These are phyloP conservation scores for Melanogrammus aeglefinus DNA, from an alignment of 2,797 vertebrate genomes.

Conservation along the genomic window DNA sequence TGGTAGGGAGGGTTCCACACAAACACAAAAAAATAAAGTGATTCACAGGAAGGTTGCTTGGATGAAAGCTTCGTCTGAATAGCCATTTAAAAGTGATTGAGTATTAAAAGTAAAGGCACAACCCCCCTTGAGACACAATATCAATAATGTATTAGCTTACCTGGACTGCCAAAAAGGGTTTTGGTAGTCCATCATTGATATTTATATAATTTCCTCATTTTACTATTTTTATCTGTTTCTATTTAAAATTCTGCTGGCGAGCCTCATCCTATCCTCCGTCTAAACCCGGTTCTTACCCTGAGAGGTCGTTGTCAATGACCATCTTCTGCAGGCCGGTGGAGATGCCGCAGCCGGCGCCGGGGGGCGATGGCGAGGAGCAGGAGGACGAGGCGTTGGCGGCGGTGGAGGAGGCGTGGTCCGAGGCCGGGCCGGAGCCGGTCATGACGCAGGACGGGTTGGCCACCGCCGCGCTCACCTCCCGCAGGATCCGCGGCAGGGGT, in stretches of 20 bases:
- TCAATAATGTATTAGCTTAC: not conserved
- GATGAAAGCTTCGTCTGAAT: too few species aligned
- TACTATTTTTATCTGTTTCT: not conserved
- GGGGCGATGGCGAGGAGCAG: constrained; percentile 53
- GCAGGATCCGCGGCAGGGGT: constrained; percentile 90
- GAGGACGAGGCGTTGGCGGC: not conserved
- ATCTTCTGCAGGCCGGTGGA: constrained; percentile 94
- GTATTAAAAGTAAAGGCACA: too few species aligned
- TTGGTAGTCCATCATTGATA: too few species aligned
- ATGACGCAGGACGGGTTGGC: constrained; percentile 84
- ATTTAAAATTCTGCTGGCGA: not conserved
- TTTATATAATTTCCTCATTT: too few species aligned
- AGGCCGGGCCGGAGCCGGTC: constrained; percentile 61
- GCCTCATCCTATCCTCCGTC: not conserved
- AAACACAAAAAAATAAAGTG: too few species aligned
- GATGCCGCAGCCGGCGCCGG: constrained; percentile 82
- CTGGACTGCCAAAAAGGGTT: not conserved
- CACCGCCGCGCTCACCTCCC: constrained; percentile 88
- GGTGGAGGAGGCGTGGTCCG: constrained; percentile 77
- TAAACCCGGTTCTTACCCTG: constrained; percentile 79
- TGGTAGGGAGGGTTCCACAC: too few species aligned
- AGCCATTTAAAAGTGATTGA: too few species aligned
- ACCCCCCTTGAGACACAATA: too few species aligned
- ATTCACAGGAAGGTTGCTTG: too few species aligned
- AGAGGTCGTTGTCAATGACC: constrained; percentile 93